phyloP scores from a whole-genome alignment of 2,113 vertebrate species.

The Zosterops japonicus region DNA sequence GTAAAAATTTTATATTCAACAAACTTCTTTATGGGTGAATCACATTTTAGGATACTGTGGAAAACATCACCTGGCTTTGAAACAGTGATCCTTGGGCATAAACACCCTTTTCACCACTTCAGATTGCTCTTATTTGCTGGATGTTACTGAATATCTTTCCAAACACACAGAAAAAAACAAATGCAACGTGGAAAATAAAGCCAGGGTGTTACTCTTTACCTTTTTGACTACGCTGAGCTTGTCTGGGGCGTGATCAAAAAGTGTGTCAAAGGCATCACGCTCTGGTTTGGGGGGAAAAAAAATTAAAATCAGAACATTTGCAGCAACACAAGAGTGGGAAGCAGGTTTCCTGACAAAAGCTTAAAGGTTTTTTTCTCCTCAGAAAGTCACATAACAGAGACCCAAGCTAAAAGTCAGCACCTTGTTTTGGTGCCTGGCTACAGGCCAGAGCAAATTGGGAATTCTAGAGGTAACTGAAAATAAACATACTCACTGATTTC shows the following conservation, averaged over 20 bases:
- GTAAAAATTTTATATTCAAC: neutral
- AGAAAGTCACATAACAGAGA: neutral
- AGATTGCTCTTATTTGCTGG: neutral
- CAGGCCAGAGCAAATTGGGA: neutral
- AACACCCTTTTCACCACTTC: neutral
- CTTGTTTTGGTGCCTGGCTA: neutral
- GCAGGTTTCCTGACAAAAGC: neutral
- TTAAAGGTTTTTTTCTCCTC: neutral
- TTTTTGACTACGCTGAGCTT: slow-evolving; percentile 87
- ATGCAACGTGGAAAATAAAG: neutral
- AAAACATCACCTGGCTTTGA: neutral
- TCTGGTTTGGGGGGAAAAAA: slow-evolving; percentile 56
- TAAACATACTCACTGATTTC: neutral
- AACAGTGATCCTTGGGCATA: neutral
- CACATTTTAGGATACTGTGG: neutral
- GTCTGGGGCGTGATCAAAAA: slow-evolving; percentile 87
- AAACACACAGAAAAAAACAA: neutral
- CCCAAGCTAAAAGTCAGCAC: neutral
- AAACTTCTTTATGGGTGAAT: neutral
- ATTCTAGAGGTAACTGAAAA: neutral
- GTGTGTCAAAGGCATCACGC: slow-evolving; percentile 86
- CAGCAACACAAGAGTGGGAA: neutral
- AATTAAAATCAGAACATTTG: neutral
- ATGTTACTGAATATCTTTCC: neutral
- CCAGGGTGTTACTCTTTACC: slow-evolving; percentile 55